These are phyloP conservation scores for Pseudomyrmex gracilis DNA, from an alignment of 1,140 invertebrate species.

Conservation along the genomic window DNA sequence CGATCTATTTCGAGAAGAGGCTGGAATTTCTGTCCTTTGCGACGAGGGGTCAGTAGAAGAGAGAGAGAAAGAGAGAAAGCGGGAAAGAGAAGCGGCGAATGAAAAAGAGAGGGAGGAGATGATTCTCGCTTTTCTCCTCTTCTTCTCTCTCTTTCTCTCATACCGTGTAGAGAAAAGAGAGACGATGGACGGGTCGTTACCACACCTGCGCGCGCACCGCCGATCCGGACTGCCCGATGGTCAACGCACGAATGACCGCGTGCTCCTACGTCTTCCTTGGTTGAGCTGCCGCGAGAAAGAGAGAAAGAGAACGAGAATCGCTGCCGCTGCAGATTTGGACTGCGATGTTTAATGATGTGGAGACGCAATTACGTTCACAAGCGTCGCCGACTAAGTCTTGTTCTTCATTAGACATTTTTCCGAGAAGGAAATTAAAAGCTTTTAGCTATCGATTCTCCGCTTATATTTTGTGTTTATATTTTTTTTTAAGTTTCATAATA, in stretches of 20 bases:
- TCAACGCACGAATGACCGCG: constrained; percentile 74
- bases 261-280: constrained; percentile 48
- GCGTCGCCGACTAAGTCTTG: background rate
- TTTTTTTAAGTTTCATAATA: no score
- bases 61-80: constrained; percentile 45
- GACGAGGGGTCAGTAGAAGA: constrained; percentile 52
- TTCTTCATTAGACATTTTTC: background rate
- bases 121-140: background rate
- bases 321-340: background rate
- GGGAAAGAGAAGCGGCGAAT: background rate
- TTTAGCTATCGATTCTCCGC: background rate
- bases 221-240: constrained; percentile 73
- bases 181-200: constrained; percentile 30
- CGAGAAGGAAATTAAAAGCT: background rate
- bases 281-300: constrained; percentile 43
- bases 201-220: constrained; percentile 68
- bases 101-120: background rate
- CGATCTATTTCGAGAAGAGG: constrained; percentile 84
- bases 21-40: constrained; percentile 83
- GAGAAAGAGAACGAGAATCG: constrained; percentile 13
- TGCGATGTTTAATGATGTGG: background rate
- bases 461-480: background rate
- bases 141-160: no score
- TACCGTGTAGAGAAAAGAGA: constrained; percentile 56
- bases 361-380: constrained; percentile 20